Base-by-base conservation (phyloP, 2,113 vertebrate genomes). In the Spea bombifrons region DNA sequence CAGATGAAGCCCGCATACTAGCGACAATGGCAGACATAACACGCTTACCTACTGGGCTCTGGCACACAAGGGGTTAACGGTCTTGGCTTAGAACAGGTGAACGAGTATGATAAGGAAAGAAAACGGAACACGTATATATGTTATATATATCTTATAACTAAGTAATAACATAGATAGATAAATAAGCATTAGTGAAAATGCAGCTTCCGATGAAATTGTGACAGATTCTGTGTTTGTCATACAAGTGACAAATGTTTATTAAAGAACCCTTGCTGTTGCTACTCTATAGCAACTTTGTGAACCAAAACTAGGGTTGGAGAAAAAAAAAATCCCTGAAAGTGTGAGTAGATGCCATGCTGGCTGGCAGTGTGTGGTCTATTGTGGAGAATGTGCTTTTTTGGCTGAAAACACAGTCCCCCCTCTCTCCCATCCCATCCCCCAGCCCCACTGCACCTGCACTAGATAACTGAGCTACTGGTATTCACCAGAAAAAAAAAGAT, bases 321-420 rank as follows among this genome's bases (percentile, higher is more conserved):
- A 81, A 15, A 53, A 77, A 52, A 69, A 69, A 78, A 61, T 57
- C 44, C 88, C 86, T 90, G 87, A 88, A 88, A 92, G 90, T 87
- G 89, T 88, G 93, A 94, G 93, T 90, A 89, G 95, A 92, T 94
- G 95, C 92, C 94, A 93, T 92, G 95, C 94, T 95, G 96, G 92
- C 93, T 94, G 95, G 92, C 95, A 96, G 95, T 97, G 96, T 97
- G 96, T 97, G 96, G 95, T 96, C 96, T 91, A 94, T 95, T 95
- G 93, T 94, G 86, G 91, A 90, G 92, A 90, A 91, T 90, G 92
- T 88, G 93, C 90, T 92, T 94, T 83, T 82, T 82, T 82, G 81
- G 73, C 79, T 88, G 88, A 88, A 88, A 86, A 89, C 90, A 90
- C 87, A 92, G 88, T 90, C 87, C 85, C 84, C 86, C 88, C 88